A percentile compares a stretch with the other conserved stretches of the same genome.
These are phyloP conservation scores for Heliconius charithonia DNA, from an alignment of 2,888 invertebrate genomes.

Conservation along the genomic window DNA sequence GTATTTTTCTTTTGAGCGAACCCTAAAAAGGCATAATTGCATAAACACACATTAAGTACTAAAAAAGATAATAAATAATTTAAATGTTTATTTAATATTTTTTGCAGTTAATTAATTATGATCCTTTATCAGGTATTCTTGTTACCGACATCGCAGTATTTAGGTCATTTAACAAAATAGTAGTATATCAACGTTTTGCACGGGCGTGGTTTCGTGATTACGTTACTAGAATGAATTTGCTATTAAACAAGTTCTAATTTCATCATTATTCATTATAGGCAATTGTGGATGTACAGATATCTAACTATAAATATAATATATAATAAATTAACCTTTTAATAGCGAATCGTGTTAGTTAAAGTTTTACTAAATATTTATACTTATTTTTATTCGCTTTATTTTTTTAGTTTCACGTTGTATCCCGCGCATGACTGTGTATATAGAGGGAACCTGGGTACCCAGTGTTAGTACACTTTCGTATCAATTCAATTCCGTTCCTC, in stretches of 20 bases:
- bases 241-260: slow-evolving; percentile 18
- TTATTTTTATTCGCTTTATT: too few species aligned
- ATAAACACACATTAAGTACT: neutral
- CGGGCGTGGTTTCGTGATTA: slow-evolving; percentile 35
- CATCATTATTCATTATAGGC: slow-evolving; percentile 3
- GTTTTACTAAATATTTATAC: too few species aligned
- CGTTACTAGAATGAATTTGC: slow-evolving; percentile 3
- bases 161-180: slow-evolving; percentile 26
- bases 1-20: too few species aligned
- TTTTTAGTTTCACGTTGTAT: too few species aligned
- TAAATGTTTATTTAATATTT: neutral
- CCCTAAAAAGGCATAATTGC: neutral
- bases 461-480: too few species aligned
- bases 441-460: too few species aligned
- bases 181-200: slow-evolving; percentile 29
- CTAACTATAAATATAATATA: too few species aligned
- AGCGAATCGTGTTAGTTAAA: neutral
- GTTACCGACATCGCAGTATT: slow-evolving; percentile 12
- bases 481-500: too few species aligned
- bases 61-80: too few species aligned
- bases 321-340: neutral
- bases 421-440: too few species aligned
- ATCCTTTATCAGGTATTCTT: neutral
- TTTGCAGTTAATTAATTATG: slow-evolving; percentile 1
- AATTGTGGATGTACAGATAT: slow-evolving; percentile 7